phyloP scores from a whole-genome alignment of 1,140 invertebrate genomes.

The Drosophila repletoides region DNA sequence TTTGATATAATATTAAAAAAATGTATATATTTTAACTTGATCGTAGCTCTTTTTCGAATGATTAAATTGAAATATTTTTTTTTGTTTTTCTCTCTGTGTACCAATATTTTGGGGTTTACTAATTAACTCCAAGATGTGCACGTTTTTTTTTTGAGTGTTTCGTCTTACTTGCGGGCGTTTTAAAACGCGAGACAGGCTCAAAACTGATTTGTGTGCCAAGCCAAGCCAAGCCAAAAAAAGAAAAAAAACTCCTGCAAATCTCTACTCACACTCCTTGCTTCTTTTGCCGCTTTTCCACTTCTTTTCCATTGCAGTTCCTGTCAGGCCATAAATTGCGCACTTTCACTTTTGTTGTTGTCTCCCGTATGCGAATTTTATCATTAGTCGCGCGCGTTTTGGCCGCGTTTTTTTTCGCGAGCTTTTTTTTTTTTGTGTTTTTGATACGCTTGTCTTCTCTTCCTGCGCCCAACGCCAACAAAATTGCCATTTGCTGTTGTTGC shows the following conservation, averaged over 20 bases:
- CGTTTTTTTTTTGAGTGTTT: no score
- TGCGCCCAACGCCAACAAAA: conserved; percentile 22
- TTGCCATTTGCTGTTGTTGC: conserved; percentile 36
- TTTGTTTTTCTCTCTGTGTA: no score
- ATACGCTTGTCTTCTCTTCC: conserved; percentile 33
- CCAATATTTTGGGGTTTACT: no score
- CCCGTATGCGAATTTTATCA: conserved; percentile 35
- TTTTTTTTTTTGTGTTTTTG: conserved; percentile 8
- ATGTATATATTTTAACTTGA: no score
- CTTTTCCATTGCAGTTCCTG: conserved; percentile 14
- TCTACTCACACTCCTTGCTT: background rate
- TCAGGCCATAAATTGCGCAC: conserved; percentile 43
- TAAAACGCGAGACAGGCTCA: conserved; percentile 13
- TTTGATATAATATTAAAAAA: no score
- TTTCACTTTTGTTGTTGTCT: conserved; percentile 38
- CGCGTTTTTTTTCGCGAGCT: conserved; percentile 12
- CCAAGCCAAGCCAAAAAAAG: no score
- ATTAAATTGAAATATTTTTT: no score
- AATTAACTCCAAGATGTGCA: no score
- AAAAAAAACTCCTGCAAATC: no score
- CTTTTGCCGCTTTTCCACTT: background rate
- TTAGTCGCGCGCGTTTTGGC: conserved; percentile 37
- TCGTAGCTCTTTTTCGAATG: no score
- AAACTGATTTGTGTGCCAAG: conserved; percentile 14
- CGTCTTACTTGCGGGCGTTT: conserved; percentile 13